These are phyloP conservation scores for Drosophila ohnishii DNA, from an alignment of 1,140 invertebrate genomes.

Conservation along the genomic window DNA sequence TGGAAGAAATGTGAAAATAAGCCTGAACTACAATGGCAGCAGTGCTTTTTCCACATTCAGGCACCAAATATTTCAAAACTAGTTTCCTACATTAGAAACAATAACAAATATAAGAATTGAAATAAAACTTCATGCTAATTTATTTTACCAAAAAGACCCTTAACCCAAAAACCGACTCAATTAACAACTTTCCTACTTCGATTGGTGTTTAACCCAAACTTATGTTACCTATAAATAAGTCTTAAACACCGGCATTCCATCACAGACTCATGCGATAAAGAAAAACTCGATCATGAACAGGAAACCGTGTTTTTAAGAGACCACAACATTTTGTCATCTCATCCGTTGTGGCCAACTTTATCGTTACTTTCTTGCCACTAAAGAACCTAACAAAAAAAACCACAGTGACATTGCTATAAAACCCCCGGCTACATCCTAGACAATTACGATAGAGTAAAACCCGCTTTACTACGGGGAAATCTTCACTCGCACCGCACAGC, in stretches of 20 bases:
- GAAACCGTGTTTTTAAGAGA: conserved; percentile 46
- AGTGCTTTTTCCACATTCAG: background rate
- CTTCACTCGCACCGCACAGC: conserved; percentile 49
- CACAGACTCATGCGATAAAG: background rate
- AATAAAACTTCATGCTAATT: background rate
- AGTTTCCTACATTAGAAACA: background rate
- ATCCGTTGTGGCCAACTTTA: conserved; percentile 34
- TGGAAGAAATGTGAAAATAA: background rate
- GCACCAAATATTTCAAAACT: background rate
- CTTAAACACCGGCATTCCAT: conserved; percentile 13
- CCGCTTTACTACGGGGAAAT: conserved; percentile 68
- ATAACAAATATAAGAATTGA: background rate
- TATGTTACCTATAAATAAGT: conserved; percentile 23
- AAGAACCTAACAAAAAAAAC: conserved; percentile 21
- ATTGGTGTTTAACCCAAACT: conserved; percentile 21
- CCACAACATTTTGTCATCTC: conserved; percentile 39
- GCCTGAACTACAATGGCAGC: background rate
- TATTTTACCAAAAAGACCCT: background rate
- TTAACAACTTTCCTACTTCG: conserved; percentile 1
- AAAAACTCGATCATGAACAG: conserved; percentile 35
- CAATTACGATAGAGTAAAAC: conserved; percentile 47
- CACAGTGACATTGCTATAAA: conserved; percentile 46
- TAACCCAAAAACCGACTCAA: background rate
- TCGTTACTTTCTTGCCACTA: conserved; percentile 12
- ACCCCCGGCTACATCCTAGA: conserved; percentile 38